phyloP scores from a whole-genome alignment of 2,888 invertebrate genomes.

The Ecliptopera silaceata region DNA sequence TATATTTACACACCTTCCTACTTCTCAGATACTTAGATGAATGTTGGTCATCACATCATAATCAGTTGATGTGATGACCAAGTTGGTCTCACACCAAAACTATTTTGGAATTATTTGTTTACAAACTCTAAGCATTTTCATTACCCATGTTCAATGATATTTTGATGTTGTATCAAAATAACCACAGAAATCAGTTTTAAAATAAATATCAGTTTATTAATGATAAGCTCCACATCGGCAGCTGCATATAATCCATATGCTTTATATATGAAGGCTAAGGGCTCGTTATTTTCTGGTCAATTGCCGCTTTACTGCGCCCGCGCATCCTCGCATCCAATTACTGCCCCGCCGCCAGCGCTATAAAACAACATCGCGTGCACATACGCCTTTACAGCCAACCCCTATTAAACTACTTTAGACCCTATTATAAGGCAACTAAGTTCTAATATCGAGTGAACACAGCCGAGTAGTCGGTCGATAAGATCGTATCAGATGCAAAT shows the following conservation, averaged over 20 bases:
- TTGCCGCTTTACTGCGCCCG: slow-evolving; percentile 80
- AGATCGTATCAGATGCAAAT: slow-evolving; percentile 66
- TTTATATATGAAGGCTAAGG: slow-evolving; percentile 56
- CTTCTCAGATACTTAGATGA: no score
- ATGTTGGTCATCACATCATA: no score
- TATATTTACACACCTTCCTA: no score
- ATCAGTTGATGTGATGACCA: no score
- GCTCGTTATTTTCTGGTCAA: slow-evolving; percentile 83
- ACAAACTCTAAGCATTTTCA: no score
- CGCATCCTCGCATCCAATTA: slow-evolving; percentile 83
- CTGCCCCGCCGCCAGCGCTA: slow-evolving; percentile 77
- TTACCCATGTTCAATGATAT: no score
- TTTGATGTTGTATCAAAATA: no score
- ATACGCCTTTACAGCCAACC: slow-evolving; percentile 44
- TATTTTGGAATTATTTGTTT: no score
- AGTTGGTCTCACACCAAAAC: no score
- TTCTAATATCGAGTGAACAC: slow-evolving; percentile 22
- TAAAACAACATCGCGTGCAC: slow-evolving; percentile 54
- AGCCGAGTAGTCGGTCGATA: slow-evolving; percentile 28
- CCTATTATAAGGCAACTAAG: slow-evolving; percentile 14
- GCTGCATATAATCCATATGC: slow-evolving; percentile 71
- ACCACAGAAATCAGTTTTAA: slow-evolving; percentile 11
- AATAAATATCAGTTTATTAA: slow-evolving; percentile 40
- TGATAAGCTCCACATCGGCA: slow-evolving; percentile 61
- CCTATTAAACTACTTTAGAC: slow-evolving; percentile 35